Base-by-base conservation (phyloP, 2,888 invertebrate species). In the Vanessa cardui region DNA sequence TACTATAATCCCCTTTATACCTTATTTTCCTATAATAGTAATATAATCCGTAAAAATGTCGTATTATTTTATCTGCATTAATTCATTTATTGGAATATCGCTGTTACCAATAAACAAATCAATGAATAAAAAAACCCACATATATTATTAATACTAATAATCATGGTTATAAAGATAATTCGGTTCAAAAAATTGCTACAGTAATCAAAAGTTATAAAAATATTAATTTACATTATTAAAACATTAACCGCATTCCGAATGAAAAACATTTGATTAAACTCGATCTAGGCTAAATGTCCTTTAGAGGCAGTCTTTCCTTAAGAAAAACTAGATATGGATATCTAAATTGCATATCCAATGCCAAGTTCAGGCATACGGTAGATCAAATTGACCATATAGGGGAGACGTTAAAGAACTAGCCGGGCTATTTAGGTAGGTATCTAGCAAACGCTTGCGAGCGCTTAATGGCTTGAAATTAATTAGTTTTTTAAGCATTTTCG, bases 331-430 rank as follows among this genome's bases (percentile, higher is more conserved):
- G 64, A 61, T 64, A 68, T 58, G 50, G 26, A 18, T 5, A 64
- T 60, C 52, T 61, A 49, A 46, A 61, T 49, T 21, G 39, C 60
- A 62, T 47, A 44, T 31, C 46, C 60, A 49, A 62, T 59, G 66
- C 59, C 71, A 71, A 69, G 71, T 69, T 69, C 68, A 69, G 12
- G 15, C 26, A 49, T 54, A 31, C n/a, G 49, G 6, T 52, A 52
- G 54, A 56, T 56, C 39, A 31, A 54, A 46, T 65, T 33, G 49
- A 18, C 39, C 66, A n/a, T 62, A 66, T 39, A 66, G 15, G 50
- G 66, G 33, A 46, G 20, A 56, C 8, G 12, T 9, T 45, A 45
- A 39, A n/a, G 18, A 33, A 65, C 46, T n/a, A 45, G 60, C 52
- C 54, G 33, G 31, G 20, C 59, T 50, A 15, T 46, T 60, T 8